phyloP scores from a whole-genome alignment of 1,140 invertebrate genomes.

The Phocides pigmalion region DNA sequence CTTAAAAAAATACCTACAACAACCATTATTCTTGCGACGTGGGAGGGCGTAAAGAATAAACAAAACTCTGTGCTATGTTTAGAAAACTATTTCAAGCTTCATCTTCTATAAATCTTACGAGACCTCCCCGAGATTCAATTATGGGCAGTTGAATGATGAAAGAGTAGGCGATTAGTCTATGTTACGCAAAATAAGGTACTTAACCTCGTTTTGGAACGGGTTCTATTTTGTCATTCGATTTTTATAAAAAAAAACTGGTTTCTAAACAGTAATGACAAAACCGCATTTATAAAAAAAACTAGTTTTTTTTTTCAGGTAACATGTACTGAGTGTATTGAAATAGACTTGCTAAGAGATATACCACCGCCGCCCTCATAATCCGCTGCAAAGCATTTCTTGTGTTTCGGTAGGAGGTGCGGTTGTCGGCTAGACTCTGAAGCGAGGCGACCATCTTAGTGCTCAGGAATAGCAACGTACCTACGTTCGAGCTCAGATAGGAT shows the following conservation, averaged over 20 bases:
- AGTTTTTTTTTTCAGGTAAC: too few species aligned
- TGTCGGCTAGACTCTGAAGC: too few species aligned
- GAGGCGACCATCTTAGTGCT: too few species aligned
- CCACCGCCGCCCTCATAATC: too few species aligned
- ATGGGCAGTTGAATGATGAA: background rate
- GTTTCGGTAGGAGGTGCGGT: too few species aligned
- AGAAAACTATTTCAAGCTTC: background rate
- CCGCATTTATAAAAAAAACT: too few species aligned
- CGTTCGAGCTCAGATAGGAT: too few species aligned
- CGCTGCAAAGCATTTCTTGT: too few species aligned
- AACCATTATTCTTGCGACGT: background rate
- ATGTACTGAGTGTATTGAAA: too few species aligned
- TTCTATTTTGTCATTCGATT: background rate
- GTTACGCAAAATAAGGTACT: background rate
- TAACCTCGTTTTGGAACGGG: background rate
- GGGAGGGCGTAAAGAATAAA: background rate
- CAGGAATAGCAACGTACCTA: too few species aligned
- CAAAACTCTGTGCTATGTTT: background rate
- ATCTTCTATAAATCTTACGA: background rate
- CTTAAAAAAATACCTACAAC: too few species aligned
- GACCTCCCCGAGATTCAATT: background rate
- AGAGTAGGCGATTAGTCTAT: background rate
- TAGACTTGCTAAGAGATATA: too few species aligned
- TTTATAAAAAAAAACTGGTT: background rate
- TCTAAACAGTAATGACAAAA: background rate